Base-by-base conservation (phyloP, 2,113 vertebrate species). In the Paracanthobrama guichenoti region DNA sequence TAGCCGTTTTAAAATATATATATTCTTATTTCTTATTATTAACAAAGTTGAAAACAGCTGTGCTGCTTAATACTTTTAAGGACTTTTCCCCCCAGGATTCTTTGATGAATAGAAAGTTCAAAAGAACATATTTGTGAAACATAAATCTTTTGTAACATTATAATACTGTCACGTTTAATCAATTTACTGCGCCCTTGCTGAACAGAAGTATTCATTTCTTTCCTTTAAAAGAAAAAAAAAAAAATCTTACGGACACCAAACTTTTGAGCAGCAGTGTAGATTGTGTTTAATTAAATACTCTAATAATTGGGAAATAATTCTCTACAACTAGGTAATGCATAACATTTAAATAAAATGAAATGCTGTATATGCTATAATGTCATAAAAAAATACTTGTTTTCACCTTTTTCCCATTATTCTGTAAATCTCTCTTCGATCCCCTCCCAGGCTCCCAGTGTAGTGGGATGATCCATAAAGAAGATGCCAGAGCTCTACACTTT, bases 381-480 rank as follows among this genome's bases (percentile, higher is more conserved):
- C 62, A 66, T 6, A 35, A 31, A 16, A 64, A 35, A 67, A 35
- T 14, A 20, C 22, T 72, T 44, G 3, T 71, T 72, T 39, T 72
- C 39, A 62, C 14, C n/a, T n/a, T n/a, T n/a, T 72, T 28, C 31
- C 55, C 5, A 7, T 9, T 46, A 8, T 3, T 18, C 18, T 50
- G 13, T 48, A 44, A 44, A 48, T 79, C 80, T 85, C 18, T 88
- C 64, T 86, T 72, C 22, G 5, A 86, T 82, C 0, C 87, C 57
- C 2, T 75, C 71, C n/a, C 31, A 95, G 94, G 95, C 95, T 86
- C 95, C 95, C 85, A 94, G 95, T 84, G 92, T 96, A 80, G 93
- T 95, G 6, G 95, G 95, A 93, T 96, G 95, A 95, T 83, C 90
- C 84, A 96, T 95, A 88, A 95, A 96, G 92, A 95, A 94, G 84